A percentile compares a stretch with the other conserved stretches of the same genome.
phyloP scores from a whole-genome alignment of 2,888 invertebrate genomes.

The Sphinx pinastri region DNA sequence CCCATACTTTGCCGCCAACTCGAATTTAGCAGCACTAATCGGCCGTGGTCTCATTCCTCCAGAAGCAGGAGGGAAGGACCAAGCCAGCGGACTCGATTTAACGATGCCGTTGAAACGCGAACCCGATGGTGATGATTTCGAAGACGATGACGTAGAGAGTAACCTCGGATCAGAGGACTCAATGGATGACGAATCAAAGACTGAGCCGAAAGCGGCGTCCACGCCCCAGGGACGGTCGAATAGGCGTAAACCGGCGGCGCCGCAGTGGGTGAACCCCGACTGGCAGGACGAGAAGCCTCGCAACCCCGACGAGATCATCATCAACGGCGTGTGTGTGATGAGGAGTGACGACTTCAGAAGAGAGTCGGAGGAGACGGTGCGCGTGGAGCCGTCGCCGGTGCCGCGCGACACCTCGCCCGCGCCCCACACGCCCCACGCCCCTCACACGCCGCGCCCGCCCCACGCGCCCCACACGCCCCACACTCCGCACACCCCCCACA shows the following conservation, averaged over 20 bases:
- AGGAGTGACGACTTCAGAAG: conserved; percentile 90
- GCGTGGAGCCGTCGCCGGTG: conserved; percentile 90
- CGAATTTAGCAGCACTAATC: conserved; percentile 90
- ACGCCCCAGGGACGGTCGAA: conserved; percentile 81
- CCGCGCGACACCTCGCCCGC: conserved; percentile 76
- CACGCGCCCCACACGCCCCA: conserved; percentile 51
- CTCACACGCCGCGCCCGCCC: conserved; percentile 50
- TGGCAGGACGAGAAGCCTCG: conserved; percentile 89
- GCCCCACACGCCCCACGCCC: conserved; percentile 50
- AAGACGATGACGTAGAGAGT: conserved; percentile 91
- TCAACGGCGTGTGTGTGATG: conserved; percentile 97
- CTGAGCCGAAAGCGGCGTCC: conserved; percentile 82
- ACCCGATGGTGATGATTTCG: conserved; percentile 90
- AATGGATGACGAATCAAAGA: conserved; percentile 84
- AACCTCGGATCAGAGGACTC: conserved; percentile 89
- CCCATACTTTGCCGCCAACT: conserved; percentile 90
- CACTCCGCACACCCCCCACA: conserved; percentile 50
- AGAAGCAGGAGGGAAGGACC: conserved; percentile 88
- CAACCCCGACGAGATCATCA: conserved; percentile 91
- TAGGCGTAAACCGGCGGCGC: conserved; percentile 96
- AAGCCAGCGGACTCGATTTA: conserved; percentile 93
- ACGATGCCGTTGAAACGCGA: conserved; percentile 93
- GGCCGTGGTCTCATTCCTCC: conserved; percentile 86
- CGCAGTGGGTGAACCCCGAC: conserved; percentile 98
- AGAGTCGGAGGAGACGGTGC: conserved; percentile 87